phyloP scores from a whole-genome alignment of 2,797 vertebrate species.

The Choloepus didactylus region DNA sequence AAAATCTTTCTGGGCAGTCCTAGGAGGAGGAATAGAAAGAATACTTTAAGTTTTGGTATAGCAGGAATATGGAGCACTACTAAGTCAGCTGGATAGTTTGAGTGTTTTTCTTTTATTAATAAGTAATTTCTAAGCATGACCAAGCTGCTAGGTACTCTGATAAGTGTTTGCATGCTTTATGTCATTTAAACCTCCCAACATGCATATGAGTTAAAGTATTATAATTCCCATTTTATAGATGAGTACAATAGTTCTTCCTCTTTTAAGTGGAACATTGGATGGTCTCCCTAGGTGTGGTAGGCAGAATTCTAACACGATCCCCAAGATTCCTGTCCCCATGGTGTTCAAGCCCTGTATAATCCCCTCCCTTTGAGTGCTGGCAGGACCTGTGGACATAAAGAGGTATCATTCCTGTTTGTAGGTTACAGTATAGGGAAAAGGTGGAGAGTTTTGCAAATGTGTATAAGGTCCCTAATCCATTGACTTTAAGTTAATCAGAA shows the following conservation, averaged over 20 bases:
- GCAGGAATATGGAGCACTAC: not conserved
- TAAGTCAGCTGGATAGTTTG: not conserved
- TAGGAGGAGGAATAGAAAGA: not conserved
- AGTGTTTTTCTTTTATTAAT: not conserved
- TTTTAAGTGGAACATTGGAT: not conserved
- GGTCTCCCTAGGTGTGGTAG: not conserved
- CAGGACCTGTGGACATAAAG: not conserved
- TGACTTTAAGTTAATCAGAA: not conserved
- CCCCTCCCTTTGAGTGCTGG: not conserved
- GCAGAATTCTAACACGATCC: too few relatives aligned
- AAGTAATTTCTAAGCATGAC: fast-evolving
- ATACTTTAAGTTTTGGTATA: not conserved
- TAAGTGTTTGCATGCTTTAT: not conserved
- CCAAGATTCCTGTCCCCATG: not conserved
- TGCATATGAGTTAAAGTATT: not conserved
- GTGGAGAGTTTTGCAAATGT: not conserved
- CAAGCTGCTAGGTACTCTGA: not conserved
- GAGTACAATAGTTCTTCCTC: too few relatives aligned
- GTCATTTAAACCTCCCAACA: not conserved
- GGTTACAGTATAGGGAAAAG: not conserved
- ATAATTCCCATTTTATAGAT: not conserved
- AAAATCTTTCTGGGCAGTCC: not conserved
- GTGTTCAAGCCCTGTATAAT: fast-evolving
- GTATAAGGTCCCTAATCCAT: not conserved
- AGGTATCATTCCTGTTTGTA: too few relatives aligned